Evolutionary conservation across 2,797 vertebrate species (phyloP).

Genomic region (Anguilla marmorata): DNA sequence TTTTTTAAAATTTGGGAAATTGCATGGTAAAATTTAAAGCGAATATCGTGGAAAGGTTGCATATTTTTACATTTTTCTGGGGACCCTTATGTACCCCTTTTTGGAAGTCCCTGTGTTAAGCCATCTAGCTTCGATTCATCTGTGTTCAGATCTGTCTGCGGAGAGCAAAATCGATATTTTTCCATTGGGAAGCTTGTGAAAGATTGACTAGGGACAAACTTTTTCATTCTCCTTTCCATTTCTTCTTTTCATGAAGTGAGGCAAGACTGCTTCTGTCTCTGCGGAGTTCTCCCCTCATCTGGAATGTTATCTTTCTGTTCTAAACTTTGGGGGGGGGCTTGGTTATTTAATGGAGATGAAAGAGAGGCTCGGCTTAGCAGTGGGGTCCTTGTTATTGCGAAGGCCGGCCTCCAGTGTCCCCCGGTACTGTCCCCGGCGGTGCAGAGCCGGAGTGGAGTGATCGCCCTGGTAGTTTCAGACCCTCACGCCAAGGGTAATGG

Average conservation of each 20-base stretch:
- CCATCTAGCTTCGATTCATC: not conserved
- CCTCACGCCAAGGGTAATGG: too few species aligned
- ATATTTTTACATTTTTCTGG: not conserved
- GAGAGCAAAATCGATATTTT: not conserved
- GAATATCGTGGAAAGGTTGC: not conserved
- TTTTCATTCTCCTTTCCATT: not conserved
- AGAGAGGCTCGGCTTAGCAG: conserved; percentile 30
- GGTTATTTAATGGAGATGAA: conserved; percentile 28
- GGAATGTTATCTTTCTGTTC: conserved; percentile 40
- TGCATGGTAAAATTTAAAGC: not conserved
- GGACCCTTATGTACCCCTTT: not conserved
- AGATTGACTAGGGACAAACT: not conserved
- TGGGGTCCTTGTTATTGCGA: conserved; percentile 41
- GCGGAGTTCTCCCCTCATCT: conserved; percentile 3
- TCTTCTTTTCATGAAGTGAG: not conserved
- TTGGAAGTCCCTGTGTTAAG: not conserved
- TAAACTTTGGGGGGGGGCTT: conserved; percentile 16
- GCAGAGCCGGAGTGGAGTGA: not conserved
- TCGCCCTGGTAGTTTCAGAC: not conserved
- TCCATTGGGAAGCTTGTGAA: not conserved
- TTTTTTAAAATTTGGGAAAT: not conserved
- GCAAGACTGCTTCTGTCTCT: not conserved
- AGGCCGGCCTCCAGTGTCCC: not conserved
- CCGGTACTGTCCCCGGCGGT: conserved; percentile 12
- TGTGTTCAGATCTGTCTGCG: not conserved